phyloP scores from a whole-genome alignment of 2,888 invertebrate species.

The Embidobia sp. region DNA sequence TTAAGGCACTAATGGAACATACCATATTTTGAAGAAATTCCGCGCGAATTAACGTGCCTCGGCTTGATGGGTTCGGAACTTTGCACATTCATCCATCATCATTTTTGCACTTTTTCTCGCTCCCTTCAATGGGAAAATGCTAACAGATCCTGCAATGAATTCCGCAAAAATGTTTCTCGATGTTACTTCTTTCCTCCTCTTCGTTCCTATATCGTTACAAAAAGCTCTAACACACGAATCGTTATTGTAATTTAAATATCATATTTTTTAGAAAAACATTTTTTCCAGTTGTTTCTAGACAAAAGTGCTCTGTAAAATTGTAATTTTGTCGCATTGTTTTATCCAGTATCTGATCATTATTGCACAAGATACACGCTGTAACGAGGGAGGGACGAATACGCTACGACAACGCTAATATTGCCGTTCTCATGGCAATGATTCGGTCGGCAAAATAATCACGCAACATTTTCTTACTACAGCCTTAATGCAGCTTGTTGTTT shows the following conservation, averaged over 20 bases:
- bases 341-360: slow-evolving; percentile 6
- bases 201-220: too few relatives aligned
- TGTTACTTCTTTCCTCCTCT: neutral
- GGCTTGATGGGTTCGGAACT: slow-evolving; percentile 20
- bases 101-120: slow-evolving; percentile 7
- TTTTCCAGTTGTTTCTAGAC: neutral
- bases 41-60: slow-evolving; percentile 25
- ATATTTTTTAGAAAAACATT: too few relatives aligned
- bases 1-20: slow-evolving; percentile 35
- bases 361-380: slow-evolving; percentile 9
- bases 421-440: slow-evolving; percentile 19
- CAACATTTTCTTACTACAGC: slow-evolving; percentile 31
- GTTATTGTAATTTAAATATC: too few relatives aligned
- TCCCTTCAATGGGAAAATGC: slow-evolving; percentile 25
- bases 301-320: too few relatives aligned
- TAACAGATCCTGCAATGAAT: slow-evolving; percentile 3
- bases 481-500: slow-evolving; percentile 47
- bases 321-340: neutral
- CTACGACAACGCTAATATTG: slow-evolving; percentile 15
- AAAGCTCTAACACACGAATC: too few relatives aligned
- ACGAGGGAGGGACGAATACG: slow-evolving; percentile 21
- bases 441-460: slow-evolving; percentile 1
- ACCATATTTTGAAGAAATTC: slow-evolving; percentile 40
- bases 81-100: slow-evolving; percentile 29
- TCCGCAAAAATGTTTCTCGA: neutral